These are phyloP conservation scores for Brachypalpus laphriformis DNA, from an alignment of 2,888 invertebrate genomes.

Conservation along the genomic window DNA sequence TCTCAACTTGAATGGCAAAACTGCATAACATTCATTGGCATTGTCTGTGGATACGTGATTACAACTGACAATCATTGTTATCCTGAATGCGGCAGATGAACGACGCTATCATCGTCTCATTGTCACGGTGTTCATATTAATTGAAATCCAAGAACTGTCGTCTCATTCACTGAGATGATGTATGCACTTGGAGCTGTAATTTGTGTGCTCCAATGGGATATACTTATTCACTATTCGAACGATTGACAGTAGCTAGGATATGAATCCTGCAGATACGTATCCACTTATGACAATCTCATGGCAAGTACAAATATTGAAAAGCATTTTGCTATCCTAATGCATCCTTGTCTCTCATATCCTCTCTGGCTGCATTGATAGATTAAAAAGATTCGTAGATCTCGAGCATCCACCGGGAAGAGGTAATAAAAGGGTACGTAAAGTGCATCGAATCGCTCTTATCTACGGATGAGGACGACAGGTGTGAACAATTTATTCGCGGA, in stretches of 20 bases:
- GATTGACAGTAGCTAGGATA: background rate
- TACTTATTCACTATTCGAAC: background rate
- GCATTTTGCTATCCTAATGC: slow-evolving; percentile 4
- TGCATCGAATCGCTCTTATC: background rate
- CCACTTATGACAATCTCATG: background rate
- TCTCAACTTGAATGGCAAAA: background rate
- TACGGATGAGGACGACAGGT: background rate
- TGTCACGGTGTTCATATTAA: background rate
- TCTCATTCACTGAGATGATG: background rate
- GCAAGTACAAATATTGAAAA: background rate
- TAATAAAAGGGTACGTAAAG: background rate
- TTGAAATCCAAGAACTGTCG: background rate
- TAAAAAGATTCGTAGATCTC: background rate
- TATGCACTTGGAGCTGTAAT: background rate
- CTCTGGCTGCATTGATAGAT: background rate
- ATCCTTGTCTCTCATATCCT: slow-evolving; percentile 1
- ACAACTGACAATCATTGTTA: slow-evolving; percentile 24
- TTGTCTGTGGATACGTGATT: background rate
- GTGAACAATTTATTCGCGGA: slow-evolving; percentile 17
- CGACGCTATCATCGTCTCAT: background rate
- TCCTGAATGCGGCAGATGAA: slow-evolving; percentile 12
- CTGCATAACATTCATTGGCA: background rate
- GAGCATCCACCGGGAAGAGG: background rate
- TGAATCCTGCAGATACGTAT: background rate
- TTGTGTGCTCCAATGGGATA: background rate